Conservation (phyloP, 2,113 vertebrate genomes). For the Salminus brasiliensis region DNA sequence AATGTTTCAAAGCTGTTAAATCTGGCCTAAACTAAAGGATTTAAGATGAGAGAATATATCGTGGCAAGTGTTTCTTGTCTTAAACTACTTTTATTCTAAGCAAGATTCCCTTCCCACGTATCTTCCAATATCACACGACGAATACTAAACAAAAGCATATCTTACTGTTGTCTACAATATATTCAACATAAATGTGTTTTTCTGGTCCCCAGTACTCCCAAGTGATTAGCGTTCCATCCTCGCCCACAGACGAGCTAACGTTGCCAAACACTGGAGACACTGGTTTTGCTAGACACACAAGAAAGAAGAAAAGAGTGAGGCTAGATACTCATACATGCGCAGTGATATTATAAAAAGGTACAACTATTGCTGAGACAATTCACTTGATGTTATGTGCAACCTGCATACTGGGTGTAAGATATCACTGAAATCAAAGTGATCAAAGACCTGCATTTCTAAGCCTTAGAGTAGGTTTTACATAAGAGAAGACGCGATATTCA, state of each 20-base stretch:
- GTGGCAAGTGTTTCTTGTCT: neutral
- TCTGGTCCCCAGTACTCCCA: slow-evolving; percentile 94
- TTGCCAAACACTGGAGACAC: slow-evolving; percentile 84
- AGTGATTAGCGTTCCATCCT: slow-evolving; percentile 89
- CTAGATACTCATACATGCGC: slow-evolving; percentile 33
- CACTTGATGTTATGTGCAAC: neutral
- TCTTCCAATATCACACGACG: slow-evolving; percentile 45
- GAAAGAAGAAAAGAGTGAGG: slow-evolving; percentile 79
- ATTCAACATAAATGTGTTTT: slow-evolving; percentile 91
- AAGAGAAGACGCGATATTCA: neutral
- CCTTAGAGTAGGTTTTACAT: neutral
- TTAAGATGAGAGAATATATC: neutral
- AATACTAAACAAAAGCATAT: slow-evolving; percentile 59
- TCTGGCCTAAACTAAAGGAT: neutral
- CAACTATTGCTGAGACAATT: neutral
- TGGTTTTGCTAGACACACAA: slow-evolving; percentile 82
- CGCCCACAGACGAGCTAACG: slow-evolving; percentile 80
- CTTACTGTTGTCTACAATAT: slow-evolving; percentile 93
- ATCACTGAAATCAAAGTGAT: neutral
- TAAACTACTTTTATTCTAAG: neutral
- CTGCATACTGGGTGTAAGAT: neutral
- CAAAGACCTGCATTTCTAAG: neutral
- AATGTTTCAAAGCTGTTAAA: too few species aligned
- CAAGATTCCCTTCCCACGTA: slow-evolving; percentile 66
- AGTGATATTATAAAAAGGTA: slow-evolving; percentile 29